These are phyloP conservation scores for Cosmorhoe ocellata DNA, from an alignment of 2,888 invertebrate genomes.

Conservation along the genomic window DNA sequence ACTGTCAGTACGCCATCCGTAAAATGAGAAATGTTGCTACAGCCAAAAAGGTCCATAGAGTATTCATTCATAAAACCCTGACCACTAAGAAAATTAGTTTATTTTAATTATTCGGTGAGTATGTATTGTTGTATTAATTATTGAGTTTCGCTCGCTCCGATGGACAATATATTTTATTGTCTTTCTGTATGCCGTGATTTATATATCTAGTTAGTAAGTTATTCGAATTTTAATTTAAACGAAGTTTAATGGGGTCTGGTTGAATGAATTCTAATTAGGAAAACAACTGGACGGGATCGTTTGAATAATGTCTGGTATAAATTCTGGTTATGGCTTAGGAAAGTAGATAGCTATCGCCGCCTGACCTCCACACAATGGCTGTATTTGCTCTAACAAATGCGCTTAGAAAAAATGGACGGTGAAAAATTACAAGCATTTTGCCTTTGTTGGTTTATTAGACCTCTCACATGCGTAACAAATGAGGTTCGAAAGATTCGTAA, in stretches of 20 bases:
- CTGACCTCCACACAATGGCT: constrained; percentile 65
- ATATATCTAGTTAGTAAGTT: constrained; percentile 82
- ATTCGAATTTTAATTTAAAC: constrained; percentile 81
- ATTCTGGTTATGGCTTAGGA: constrained; percentile 73
- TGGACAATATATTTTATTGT: constrained; percentile 82
- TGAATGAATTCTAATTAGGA: constrained; percentile 82
- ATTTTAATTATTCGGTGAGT: constrained; percentile 78
- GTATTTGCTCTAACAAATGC: constrained; percentile 71
- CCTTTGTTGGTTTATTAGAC: constrained; percentile 43
- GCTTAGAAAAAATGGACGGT: constrained; percentile 63
- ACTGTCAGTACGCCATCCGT: constrained; percentile 72
- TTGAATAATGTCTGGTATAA: constrained; percentile 79
- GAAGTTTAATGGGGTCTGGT: constrained; percentile 77
- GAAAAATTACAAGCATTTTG: constrained; percentile 55
- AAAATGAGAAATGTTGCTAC: constrained; percentile 77
- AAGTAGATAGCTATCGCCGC: constrained; percentile 47
- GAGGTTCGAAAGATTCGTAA: constrained; percentile 30
- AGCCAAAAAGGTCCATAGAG: constrained; percentile 56
- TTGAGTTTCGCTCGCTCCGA: constrained; percentile 54
- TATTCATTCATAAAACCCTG: constrained; percentile 74
- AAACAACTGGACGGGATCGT: constrained; percentile 68
- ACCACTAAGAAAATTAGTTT: constrained; percentile 76
- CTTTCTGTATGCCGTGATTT: constrained; percentile 74
- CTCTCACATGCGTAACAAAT: constrained; percentile 26
- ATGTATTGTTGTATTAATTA: constrained; percentile 81